A percentile compares a stretch with the other conserved stretches of the same genome.
Evolutionary conservation across 2,888 invertebrate species (phyloP).

Genomic region (Rotaria socialis): DNA sequence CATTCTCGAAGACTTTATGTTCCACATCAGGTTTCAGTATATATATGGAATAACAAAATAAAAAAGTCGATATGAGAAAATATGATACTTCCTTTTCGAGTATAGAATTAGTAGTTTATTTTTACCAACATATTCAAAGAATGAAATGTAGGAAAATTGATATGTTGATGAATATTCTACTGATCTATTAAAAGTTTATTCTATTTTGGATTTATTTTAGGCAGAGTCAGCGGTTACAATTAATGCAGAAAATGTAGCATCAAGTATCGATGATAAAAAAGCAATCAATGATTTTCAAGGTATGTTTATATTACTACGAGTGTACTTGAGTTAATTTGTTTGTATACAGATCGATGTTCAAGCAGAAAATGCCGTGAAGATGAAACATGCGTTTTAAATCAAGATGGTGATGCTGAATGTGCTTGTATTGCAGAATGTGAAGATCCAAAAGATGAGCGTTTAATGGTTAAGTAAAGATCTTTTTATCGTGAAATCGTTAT

Average conservation of each 20-base stretch:
- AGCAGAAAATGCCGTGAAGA: slow-evolving; percentile 35
- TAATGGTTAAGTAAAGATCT: not conserved
- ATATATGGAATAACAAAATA: no score
- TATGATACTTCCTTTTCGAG: no score
- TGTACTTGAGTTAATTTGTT: not conserved
- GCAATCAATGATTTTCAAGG: not conserved
- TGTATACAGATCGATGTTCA: slow-evolving; percentile 26
- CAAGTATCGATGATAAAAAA: not conserved
- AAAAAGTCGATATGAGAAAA: no score
- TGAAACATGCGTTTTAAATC: slow-evolving; percentile 38
- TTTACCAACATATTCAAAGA: not conserved
- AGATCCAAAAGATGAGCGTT: slow-evolving; percentile 44
- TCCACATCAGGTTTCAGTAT: no score
- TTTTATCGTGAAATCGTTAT: not conserved
- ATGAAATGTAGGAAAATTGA: not conserved
- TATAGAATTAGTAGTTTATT: no score
- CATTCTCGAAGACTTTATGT: no score
- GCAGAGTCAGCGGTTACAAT: not conserved
- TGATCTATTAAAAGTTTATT: not conserved
- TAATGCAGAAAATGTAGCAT: not conserved
- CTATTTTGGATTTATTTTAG: not conserved
- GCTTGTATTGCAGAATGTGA: slow-evolving; percentile 41
- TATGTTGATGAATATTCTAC: not conserved
- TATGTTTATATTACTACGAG: not conserved
- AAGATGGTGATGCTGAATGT: slow-evolving; percentile 40